Conservation (phyloP, 2,113 vertebrate species). For the Anthoscopus minutus region DNA sequence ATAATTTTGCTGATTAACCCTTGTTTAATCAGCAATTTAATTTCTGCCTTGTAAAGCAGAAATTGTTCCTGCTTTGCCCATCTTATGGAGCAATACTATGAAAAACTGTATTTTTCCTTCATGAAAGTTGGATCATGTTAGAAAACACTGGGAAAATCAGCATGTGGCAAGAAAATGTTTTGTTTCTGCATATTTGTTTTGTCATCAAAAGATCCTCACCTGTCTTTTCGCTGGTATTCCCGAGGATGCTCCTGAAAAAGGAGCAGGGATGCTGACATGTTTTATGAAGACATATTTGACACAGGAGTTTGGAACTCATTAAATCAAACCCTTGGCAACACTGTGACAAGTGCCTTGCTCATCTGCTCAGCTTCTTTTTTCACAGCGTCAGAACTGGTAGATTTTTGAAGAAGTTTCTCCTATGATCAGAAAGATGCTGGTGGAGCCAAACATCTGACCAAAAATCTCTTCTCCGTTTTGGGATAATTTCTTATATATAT, state of each 20-base stretch:
- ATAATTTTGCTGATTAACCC: background rate
- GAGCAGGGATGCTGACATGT: fast-evolving
- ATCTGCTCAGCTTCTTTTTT: background rate
- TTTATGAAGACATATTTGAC: fast-evolving
- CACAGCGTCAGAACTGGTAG: fast-evolving
- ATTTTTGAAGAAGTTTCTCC: background rate
- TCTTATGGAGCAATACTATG: background rate
- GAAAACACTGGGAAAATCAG: background rate
- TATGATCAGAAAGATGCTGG: background rate
- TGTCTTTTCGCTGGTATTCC: fast-evolving
- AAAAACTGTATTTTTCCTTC: background rate
- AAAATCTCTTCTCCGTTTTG: background rate
- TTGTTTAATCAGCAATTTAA: background rate
- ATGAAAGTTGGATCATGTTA: too few species aligned
- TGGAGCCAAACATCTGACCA: background rate
- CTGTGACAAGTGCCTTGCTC: background rate
- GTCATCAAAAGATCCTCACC: background rate
- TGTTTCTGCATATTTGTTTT: background rate
- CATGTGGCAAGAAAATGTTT: background rate
- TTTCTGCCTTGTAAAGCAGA: too few species aligned
- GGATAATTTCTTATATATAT: background rate
- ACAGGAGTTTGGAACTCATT: background rate
- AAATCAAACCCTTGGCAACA: background rate
- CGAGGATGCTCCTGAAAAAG: fast-evolving
- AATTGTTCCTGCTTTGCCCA: background rate